Base-by-base conservation (phyloP, 2,113 vertebrate species). In the Phalacrocorax brasilianus region DNA sequence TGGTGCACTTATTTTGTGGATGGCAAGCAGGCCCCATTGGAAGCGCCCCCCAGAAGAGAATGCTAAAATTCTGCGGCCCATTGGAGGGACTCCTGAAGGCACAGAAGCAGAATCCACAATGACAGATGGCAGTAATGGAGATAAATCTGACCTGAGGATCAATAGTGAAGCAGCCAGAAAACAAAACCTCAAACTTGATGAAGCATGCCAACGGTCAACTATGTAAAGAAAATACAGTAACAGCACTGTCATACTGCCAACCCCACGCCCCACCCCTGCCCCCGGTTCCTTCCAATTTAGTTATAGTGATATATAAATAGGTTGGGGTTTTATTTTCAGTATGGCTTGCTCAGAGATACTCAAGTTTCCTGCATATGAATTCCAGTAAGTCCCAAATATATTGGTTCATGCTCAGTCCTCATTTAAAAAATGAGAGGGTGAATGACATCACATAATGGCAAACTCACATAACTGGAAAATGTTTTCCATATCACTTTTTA, bases 1-100 rank as follows among this genome's bases (percentile, higher is more conserved):
- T 84, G 99, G 99, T 44, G 98, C 89, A 10, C 91, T 99, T 16
- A 95, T 99, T 92, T 94, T 99, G 86, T 99, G 99, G 99, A 99
- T 99, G 83, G 98, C 97, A 87, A 99, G 99, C 91, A 99, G 98
- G 40, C 91, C 98, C 3, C 97, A 98, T 8, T 99, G 99, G 99
- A 99, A 99, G 95, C 99, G 99, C 33, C 99, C 99, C 14, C 97
- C 79, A 30, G 99, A 98, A 80, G 95, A 98, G 68, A 91, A 67
- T 13, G 50, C 96, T 42, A 94, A 95, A 91, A 49, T 86, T 63
- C 88, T 97, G 80, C 96, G 88, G 84, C 93, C 96, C 86, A 87
- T 77, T 4, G 97, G 89, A 47, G 97, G 61, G 15, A 83, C 62
- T 76, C 12, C 70, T 17, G 97, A 98, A 55, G 97, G 93, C 42